Conservation (phyloP, 1,140 invertebrate species). For the Uloborus diversus region DNA sequence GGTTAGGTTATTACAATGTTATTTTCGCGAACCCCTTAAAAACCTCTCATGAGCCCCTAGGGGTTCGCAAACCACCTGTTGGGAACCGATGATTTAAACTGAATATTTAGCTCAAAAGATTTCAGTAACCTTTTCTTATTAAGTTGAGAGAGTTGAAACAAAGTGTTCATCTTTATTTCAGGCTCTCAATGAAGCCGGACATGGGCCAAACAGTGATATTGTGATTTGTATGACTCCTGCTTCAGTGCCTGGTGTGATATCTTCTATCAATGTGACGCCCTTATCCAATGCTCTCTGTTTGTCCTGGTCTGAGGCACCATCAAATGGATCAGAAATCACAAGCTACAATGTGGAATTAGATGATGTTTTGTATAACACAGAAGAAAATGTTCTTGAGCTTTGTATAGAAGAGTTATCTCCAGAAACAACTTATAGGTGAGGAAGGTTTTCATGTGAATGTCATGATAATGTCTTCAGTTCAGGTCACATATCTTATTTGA, state of each 20-base stretch:
- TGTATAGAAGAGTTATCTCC: slow-evolving; percentile 68
- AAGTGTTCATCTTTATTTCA: not conserved
- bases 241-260: slow-evolving; percentile 76
- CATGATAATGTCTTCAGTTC: too few species aligned
- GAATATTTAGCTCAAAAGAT: too few species aligned
- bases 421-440: slow-evolving; percentile 69
- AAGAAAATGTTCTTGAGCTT: slow-evolving; percentile 64
- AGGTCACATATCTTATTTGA: too few species aligned
- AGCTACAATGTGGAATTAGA: slow-evolving; percentile 80
- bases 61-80: too few species aligned
- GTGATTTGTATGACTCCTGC: slow-evolving; percentile 75
- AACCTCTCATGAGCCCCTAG: too few species aligned
- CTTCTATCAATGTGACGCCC: slow-evolving; percentile 69
- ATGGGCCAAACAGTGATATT: slow-evolving; percentile 74
- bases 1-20: too few species aligned
- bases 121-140: not conserved
- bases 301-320: slow-evolving; percentile 76
- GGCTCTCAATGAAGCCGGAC: slow-evolving; percentile 80
- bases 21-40: too few species aligned
- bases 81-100: too few species aligned
- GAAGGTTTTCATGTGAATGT: not conserved
- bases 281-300: slow-evolving; percentile 75
- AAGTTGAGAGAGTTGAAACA: too few species aligned
- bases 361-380: slow-evolving; percentile 66
- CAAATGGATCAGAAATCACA: slow-evolving; percentile 77